Base-by-base conservation (phyloP, 2,888 invertebrate species). In the Scaeva pyrastri region DNA sequence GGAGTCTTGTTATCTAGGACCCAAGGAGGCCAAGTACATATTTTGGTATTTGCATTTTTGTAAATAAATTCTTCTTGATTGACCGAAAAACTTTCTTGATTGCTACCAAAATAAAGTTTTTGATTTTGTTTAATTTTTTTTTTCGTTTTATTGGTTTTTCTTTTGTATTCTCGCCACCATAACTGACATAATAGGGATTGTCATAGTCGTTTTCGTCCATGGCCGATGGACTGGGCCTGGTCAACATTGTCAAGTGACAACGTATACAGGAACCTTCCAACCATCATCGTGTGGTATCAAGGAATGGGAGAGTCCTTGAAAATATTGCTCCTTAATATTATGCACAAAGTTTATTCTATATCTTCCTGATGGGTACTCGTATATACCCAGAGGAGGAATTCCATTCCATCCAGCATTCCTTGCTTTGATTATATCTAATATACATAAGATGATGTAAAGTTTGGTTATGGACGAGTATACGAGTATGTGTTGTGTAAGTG, bases 31-130 rank as follows among this genome's bases (percentile, higher is more conserved):
- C 45, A 58, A 56, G 62, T 86, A n/a, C n/a, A n/a, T n/a, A 4
- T 31, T 31, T 31, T 31, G 5, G 31, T 31, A 86, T 86, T 86
- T 82, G 82, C 82, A 82, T 86, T 86, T 82, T 71, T 70, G 56
- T 70, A 82, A 86, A 73, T 66, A 78, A 77, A 82, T 78, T 82
- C 71, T 11, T 48, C 58, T 19, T 82, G 86, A 86, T 86, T 86
- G 74, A 86, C 86, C 74, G 82, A 82, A 82, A 85, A 86, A 86
- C 77, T 86, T 86, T 82, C 64, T 43, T 82, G 82, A 86, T 86
- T 86, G 86, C 86, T 74, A 66, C 81, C 74, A 71, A 86, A 86
- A 82, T 77, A 82, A 86, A 72, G 68, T 75, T 76, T 12, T 56
- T 48, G 16, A 26, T 74, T 64, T 79, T 56, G 11, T 73, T 74